phyloP scores from a whole-genome alignment of 2,113 vertebrate genomes.

The Mesocricetus auratus region DNA sequence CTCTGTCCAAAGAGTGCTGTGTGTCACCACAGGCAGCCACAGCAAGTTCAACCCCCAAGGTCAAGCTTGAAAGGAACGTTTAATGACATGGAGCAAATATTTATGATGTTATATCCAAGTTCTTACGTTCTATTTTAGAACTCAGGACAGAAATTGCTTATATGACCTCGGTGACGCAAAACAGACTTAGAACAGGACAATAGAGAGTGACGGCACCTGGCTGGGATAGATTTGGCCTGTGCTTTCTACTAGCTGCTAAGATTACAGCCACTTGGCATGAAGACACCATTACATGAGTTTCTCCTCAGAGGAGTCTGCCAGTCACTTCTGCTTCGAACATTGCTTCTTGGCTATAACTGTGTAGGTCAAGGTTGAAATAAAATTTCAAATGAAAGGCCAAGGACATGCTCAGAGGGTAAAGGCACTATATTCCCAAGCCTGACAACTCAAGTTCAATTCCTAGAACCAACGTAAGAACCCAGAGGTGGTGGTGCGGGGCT shows the following conservation, averaged over 20 bases:
- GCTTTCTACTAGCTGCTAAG: background rate
- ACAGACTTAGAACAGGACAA: background rate
- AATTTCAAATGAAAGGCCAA: background rate
- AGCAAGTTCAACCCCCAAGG: background rate
- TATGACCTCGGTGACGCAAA: background rate
- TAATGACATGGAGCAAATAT: background rate
- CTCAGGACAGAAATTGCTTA: background rate
- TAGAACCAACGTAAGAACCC: background rate
- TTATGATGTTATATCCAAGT: background rate
- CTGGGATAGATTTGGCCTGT: too few species aligned
- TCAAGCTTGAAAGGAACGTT: background rate
- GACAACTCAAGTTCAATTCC: background rate
- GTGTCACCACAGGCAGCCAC: background rate
- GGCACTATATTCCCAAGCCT: background rate
- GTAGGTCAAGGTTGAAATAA: background rate
- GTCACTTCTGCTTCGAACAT: background rate
- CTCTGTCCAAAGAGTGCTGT: background rate
- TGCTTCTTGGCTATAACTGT: background rate
- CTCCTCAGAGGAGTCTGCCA: background rate
- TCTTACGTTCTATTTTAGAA: background rate
- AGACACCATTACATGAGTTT: background rate
- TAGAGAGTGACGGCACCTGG: background rate
- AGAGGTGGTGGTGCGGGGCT: background rate
- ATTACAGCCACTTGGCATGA: background rate
- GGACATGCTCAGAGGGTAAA: background rate